Conservation (phyloP, 2,797 vertebrate species). For the Rhinatrema bivittatum region DNA sequence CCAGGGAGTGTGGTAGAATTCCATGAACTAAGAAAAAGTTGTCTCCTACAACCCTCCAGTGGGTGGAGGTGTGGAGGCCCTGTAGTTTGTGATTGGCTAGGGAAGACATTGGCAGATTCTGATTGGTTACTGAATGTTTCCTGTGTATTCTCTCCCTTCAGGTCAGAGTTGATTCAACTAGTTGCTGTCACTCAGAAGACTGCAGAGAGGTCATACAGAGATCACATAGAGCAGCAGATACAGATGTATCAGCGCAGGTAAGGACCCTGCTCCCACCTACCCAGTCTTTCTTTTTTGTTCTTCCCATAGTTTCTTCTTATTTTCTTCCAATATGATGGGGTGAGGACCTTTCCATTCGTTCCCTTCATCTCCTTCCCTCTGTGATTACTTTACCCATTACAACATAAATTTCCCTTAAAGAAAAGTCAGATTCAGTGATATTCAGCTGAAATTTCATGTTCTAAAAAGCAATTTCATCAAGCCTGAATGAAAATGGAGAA, state of each 20-base stretch:
- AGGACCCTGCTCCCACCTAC: background rate
- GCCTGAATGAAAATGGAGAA: no score
- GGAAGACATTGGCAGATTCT: background rate
- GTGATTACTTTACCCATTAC: no score
- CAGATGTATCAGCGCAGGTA: slow-evolving; percentile 90
- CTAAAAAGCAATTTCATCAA: no score
- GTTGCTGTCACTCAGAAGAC: slow-evolving; percentile 90
- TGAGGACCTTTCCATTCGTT: no score
- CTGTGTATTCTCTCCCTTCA: slow-evolving; percentile 17
- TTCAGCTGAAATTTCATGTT: no score
- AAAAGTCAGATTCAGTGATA: no score
- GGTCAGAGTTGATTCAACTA: slow-evolving; percentile 92
- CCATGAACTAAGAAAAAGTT: no score
- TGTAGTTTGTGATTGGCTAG: background rate
- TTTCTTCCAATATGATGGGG: no score
- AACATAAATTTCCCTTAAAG: no score
- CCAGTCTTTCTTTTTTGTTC: background rate
- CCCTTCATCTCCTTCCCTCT: no score
- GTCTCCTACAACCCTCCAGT: no score
- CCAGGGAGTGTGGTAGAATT: no score
- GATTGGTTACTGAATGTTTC: background rate
- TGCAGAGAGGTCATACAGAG: slow-evolving; percentile 77
- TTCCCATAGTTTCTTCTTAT: background rate
- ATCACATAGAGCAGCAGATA: slow-evolving; percentile 90
- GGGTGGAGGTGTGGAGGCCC: background rate